These are phyloP conservation scores for Tuta absoluta DNA, from an alignment of 2,888 invertebrate species.

Conservation along the genomic window DNA sequence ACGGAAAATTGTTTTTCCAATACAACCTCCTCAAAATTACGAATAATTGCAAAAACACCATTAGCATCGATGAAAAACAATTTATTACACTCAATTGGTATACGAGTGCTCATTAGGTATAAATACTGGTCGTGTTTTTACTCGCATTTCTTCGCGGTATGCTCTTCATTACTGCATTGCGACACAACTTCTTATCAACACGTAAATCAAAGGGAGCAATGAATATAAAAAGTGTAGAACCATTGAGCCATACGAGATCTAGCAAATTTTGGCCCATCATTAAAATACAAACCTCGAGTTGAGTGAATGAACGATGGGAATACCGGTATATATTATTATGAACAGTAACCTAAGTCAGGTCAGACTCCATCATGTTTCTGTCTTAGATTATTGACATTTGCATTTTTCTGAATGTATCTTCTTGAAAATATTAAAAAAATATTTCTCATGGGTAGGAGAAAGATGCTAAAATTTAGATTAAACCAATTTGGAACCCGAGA, in stretches of 20 bases:
- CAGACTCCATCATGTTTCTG: no score
- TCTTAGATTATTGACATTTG: no score
- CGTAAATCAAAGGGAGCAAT: background rate
- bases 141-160: background rate
- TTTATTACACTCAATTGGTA: background rate
- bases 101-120: background rate
- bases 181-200: background rate
- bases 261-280: no score
- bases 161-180: background rate
- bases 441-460: no score
- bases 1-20: background rate
- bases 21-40: background rate
- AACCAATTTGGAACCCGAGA: no score
- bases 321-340: no score
- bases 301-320: no score
- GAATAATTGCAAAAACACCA: background rate
- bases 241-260: background rate
- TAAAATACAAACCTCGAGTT: no score
- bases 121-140: background rate
- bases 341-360: no score
- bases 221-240: background rate
- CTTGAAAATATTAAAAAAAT: no score
- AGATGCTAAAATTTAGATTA: no score
- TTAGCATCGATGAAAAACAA: background rate
- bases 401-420: no score